Evolutionary conservation across 2,888 invertebrate species (phyloP).

Genomic region (Prosopocoilus inquinatus): DNA sequence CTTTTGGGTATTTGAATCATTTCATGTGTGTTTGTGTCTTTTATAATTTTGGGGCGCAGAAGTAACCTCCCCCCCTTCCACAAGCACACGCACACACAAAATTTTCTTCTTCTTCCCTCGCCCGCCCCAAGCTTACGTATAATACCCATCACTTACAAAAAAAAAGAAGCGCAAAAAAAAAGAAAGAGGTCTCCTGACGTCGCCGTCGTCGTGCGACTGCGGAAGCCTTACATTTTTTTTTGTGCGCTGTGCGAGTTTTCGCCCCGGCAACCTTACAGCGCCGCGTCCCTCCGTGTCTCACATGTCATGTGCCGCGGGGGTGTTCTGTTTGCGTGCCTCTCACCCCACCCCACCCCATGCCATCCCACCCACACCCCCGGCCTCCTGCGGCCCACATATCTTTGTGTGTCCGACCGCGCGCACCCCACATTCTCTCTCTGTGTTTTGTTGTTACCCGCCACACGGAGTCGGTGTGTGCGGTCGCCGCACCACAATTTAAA

Average conservation of each 20-base stretch:
- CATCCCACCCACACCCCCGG: too few relatives aligned
- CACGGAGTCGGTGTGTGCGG: too few relatives aligned
- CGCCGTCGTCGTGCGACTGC: conserved; percentile 23
- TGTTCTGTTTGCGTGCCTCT: conserved; percentile 34
- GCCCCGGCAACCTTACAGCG: conserved; percentile 31
- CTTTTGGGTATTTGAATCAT: too few relatives aligned
- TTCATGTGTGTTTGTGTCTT: too few relatives aligned
- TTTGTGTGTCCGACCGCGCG: conserved; percentile 27
- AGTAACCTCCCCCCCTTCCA: too few relatives aligned
- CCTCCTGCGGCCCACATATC: conserved; percentile 27
- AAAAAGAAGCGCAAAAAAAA: conserved; percentile 23
- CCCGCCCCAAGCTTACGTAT: conserved; percentile 26
- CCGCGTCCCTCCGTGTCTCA: conserved; percentile 30
- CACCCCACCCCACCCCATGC: conserved; percentile 18
- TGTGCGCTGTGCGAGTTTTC: conserved; percentile 25
- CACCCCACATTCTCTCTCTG: conserved; percentile 13
- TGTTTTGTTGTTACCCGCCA: neutral
- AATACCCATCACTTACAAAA: conserved; percentile 28
- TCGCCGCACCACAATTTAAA: neutral
- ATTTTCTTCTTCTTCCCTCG: conserved; percentile 13
- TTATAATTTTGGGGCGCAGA: too few relatives aligned
- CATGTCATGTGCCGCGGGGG: conserved; percentile 34
- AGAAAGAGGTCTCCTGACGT: conserved; percentile 23
- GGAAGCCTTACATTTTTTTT: conserved; percentile 32
- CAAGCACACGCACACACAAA: too few relatives aligned